Base-by-base conservation (phyloP, 2,888 invertebrate species). In the Galerucella calmariensis region DNA sequence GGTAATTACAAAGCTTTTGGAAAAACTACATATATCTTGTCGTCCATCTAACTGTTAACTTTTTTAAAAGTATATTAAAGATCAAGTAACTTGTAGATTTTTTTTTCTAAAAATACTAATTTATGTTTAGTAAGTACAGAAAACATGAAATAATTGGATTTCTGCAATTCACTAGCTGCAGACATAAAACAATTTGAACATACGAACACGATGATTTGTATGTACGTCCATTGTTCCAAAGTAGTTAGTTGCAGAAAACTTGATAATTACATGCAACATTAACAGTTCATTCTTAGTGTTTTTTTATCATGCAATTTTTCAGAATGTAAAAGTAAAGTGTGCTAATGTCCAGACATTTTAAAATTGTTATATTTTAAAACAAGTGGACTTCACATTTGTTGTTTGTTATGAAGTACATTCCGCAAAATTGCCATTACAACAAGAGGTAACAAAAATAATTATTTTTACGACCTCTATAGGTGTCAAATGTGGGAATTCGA, bases 41-140 rank as follows among this genome's bases (percentile, higher is more conserved):
- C 74, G 74, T 74, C 69, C 74, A 67, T 58, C 67, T 69, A 69
- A 41, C 8, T 41, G 14, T 69, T 44, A 14, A 62, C 65, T 72
- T 67, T 62, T 14, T 14, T 41, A 46, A 63, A 61, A 59, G n/a
- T 69, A n/a, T 53, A 53, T 53, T n/a, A 53, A 53, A n/a, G n/a
- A 53, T 14, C 14, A 16, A 53, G 5, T 53, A n/a, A 53, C 53
- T 53, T n/a, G 5, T 53, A n/a, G n/a, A 51, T 51, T 2, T 51
- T 51, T 51, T 51, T 51, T 51, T 14, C 24, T 67, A 53, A 74
- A 67, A 53, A 61, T 71, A 68, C 51, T 79, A 77, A 75, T 78
- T 77, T 78, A 74, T 78, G 69, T 75, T 69, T 27, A 72, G 61
- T 73, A 75, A 73, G 63, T 78, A 74, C 75, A 76, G 67, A 67